Evolutionary conservation across 1,140 invertebrate genomes (phyloP).

Genomic region (Trachymyrmex septentrionalis): DNA sequence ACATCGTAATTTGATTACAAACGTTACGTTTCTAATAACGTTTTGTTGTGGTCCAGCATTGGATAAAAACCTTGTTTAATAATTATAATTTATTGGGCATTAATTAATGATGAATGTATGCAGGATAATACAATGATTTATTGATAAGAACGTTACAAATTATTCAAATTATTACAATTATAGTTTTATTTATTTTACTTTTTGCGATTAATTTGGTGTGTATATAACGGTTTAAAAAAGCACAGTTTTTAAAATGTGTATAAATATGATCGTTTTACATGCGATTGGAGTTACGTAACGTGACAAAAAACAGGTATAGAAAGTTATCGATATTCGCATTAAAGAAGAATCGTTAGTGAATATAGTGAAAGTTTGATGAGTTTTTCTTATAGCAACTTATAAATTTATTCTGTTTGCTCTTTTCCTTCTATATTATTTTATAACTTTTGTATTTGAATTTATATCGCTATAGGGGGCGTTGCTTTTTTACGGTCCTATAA

Average conservation of each 20-base stretch:
- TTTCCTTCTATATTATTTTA: constrained; percentile 2
- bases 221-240: background rate
- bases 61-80: background rate
- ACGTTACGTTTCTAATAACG: background rate
- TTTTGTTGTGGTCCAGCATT: background rate
- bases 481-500: background rate
- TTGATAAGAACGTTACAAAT: background rate
- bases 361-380: constrained; percentile 7
- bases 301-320: background rate
- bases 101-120: background rate
- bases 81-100: constrained; percentile 18
- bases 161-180: background rate
- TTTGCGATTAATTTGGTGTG: background rate
- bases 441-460: background rate
- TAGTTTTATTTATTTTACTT: background rate
- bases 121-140: background rate
- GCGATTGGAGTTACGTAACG: background rate
- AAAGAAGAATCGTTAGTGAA: constrained; percentile 5
- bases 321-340: constrained; percentile 13
- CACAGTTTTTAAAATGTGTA: background rate
- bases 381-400: constrained; percentile 16
- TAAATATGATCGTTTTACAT: constrained; percentile 7
- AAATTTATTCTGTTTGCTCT: background rate
- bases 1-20: constrained; percentile 7
- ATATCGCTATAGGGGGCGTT: background rate